Conservation (phyloP, 2,797 vertebrate genomes). For the Pangasius macronema region DNA sequence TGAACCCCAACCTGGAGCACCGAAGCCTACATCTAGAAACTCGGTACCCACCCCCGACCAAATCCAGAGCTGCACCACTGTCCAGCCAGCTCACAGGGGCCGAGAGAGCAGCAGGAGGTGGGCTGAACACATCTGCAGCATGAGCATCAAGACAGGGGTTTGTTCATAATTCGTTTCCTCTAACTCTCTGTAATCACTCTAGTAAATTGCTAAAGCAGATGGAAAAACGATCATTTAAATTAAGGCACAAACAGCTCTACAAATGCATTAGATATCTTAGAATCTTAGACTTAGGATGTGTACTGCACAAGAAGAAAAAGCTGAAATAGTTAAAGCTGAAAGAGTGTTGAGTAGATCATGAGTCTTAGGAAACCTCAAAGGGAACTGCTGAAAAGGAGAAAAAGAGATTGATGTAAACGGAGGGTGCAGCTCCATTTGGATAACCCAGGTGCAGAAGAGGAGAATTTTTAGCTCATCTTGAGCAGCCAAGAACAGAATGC, state of each 20-base stretch:
- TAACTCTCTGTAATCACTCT: slow-evolving; percentile 16
- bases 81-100: slow-evolving; percentile 88
- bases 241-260: background rate
- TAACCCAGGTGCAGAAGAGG: slow-evolving; percentile 17
- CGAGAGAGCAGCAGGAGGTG: slow-evolving; percentile 81
- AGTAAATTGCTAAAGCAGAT: slow-evolving; percentile 6
- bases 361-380: slow-evolving; percentile 3
- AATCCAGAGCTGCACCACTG: slow-evolving; percentile 88
- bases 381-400: background rate
- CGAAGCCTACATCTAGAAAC: background rate
- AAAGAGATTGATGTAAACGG: slow-evolving; percentile 36
- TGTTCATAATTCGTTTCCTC: slow-evolving; percentile 29
- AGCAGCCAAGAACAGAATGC: slow-evolving; percentile 55
- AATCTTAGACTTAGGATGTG: too few relatives aligned
- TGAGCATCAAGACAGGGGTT: slow-evolving; percentile 55
- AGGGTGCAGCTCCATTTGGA: slow-evolving; percentile 32
- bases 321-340: background rate
- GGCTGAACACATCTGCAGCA: slow-evolving; percentile 84
- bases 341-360: background rate
- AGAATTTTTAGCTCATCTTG: slow-evolving; percentile 37
- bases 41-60: slow-evolving; percentile 95
- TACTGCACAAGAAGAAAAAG: background rate
- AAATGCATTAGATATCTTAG: background rate
- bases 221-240: background rate
- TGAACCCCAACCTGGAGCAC: background rate